Evolutionary conservation across 2,797 vertebrate species (phyloP).

Genomic region (Diceros bicornis): DNA sequence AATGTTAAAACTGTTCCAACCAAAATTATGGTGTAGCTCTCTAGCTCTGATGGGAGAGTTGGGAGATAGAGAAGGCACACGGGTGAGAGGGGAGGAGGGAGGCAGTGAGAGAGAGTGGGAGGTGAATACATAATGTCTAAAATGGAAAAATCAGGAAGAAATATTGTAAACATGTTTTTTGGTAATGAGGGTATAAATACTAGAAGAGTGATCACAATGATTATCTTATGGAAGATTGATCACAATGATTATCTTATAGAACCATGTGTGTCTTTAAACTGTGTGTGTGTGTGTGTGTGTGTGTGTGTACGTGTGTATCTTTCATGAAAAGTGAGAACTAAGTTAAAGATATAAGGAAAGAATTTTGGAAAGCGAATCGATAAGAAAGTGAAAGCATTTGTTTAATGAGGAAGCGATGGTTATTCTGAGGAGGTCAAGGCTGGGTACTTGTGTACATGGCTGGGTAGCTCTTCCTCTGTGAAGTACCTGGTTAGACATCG

Average conservation of each 20-base stretch:
- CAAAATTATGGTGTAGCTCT: neutral
- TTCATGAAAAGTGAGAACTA: slow-evolving; percentile 9
- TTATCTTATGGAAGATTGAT: neutral
- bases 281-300: neutral
- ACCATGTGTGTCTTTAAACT: neutral
- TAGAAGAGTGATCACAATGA: neutral
- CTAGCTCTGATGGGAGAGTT: neutral
- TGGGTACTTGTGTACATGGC: neutral
- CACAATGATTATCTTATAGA: neutral
- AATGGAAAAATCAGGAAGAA: neutral
- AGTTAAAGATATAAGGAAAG: slow-evolving; percentile 56
- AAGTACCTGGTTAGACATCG: neutral
- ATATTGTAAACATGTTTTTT: neutral
- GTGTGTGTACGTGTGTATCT: neutral
- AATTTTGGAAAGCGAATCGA: neutral
- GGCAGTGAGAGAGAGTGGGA: neutral
- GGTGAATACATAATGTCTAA: neutral
- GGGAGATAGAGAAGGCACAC: neutral
- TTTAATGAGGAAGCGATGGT: slow-evolving; percentile 7
- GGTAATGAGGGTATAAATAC: neutral
- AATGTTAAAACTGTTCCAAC: slow-evolving; percentile 5
- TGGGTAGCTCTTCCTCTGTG: neutral
- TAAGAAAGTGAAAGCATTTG: neutral
- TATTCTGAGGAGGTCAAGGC: neutral
- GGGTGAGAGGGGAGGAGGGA: neutral